Percentiles rank a stretch among this genome's conserved stretches.
Evolutionary conservation across 1,140 invertebrate genomes (phyloP).

Genomic region (Caenorhabditis briggsae): DNA sequence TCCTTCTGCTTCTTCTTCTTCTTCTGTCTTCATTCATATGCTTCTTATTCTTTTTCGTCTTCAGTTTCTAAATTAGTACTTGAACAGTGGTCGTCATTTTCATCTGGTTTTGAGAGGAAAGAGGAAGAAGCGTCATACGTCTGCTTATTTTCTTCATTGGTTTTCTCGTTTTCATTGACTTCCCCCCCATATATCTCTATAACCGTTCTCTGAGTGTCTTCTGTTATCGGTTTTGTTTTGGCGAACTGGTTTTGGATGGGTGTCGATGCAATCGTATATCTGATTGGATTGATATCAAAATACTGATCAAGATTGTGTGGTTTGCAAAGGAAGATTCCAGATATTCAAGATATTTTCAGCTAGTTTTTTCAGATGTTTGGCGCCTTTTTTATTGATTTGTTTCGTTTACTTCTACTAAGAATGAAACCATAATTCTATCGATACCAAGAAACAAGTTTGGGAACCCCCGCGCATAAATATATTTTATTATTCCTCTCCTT

Average conservation of each 20-base stretch:
- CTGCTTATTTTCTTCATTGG: neutral
- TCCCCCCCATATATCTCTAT: neutral
- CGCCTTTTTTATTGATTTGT: neutral
- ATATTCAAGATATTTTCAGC: neutral
- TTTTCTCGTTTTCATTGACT: slow-evolving; percentile 7
- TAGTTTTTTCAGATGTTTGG: neutral
- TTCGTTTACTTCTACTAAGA: no score
- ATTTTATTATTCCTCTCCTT: neutral
- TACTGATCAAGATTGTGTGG: slow-evolving; percentile 6
- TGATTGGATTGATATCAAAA: neutral
- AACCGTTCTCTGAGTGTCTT: slow-evolving; percentile 32
- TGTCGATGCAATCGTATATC: neutral
- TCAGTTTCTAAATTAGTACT: neutral
- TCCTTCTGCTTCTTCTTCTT: neutral
- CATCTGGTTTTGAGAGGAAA: slow-evolving; percentile 45
- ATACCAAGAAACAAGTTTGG: neutral
- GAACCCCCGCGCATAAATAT: neutral
- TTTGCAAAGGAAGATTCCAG: neutral
- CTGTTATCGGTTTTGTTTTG: slow-evolving; percentile 38
- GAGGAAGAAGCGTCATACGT: neutral
- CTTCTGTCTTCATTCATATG: neutral
- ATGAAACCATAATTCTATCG: no score
- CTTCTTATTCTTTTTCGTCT: neutral
- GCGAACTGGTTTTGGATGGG: neutral
- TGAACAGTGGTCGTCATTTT: slow-evolving; percentile 45